Evolutionary conservation across 2,113 vertebrate genomes (phyloP), one percentile per base, ranked within the genome.

Genomic region (Tiliqua scincoides): DNA sequence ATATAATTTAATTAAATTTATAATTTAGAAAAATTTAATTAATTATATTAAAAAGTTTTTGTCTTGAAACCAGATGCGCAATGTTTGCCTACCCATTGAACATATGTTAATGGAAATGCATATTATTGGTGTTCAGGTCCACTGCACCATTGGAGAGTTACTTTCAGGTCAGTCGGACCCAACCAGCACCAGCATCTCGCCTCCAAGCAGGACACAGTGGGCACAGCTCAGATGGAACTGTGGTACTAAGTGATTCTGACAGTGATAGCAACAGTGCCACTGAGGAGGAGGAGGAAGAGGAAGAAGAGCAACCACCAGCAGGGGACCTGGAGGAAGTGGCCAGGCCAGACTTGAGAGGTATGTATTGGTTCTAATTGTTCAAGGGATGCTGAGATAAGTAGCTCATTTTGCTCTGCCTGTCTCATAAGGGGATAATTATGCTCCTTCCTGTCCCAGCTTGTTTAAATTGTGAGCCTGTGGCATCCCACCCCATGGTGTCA

Each of bases 141-240:
- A 95, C 95, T 90, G 32, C 92, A 75, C 86, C 95, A 0, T 27
- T 98, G 82, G 95, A 96, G 83, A 96, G 94, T 88, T 97, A 96
- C 82, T 98, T 98, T 89, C 97, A 96, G 84, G 85, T 96, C 12
- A 95, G 95, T 79, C 96, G 96, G 79, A 95, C 96, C 43, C 97
- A 97, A 62, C 2, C 84, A 32, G 4, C 72, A 9, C 59, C 71
- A 54, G 0, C 17, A 6, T 91, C 92, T 0, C 90, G 1, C 3
- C 43, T n/a, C 1, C 93, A 62, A 0, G 77, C 95, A 3, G 89
- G 90, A n/a, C 86, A 76, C 27, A 92, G 87, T 25, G 88, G 96
- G 2, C 96, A 95, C 0, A 93, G 63, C 61, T 96, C 97, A 0
- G 96, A 95, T 0, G 97, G 96, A 75, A 89, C 93, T 12, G 79